Conservation (phyloP, 2,797 vertebrate genomes). For the Danionella dracula region DNA sequence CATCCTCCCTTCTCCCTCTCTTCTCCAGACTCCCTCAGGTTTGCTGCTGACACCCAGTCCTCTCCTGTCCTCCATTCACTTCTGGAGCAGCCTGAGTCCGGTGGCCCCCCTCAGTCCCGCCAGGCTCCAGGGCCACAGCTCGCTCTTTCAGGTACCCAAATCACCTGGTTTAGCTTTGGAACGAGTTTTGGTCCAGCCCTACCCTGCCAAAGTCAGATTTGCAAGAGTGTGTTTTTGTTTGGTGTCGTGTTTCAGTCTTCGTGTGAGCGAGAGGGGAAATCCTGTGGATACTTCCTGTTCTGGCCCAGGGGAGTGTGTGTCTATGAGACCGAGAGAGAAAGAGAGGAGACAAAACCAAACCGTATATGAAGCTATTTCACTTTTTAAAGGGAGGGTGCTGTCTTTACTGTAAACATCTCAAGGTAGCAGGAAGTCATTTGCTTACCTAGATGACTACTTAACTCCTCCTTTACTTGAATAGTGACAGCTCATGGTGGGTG, state of each 20-base stretch:
- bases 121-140: slow-evolving; percentile 85
- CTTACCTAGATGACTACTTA: slow-evolving; percentile 30
- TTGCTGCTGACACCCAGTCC: slow-evolving; percentile 89
- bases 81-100: slow-evolving; percentile 94
- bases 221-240: slow-evolving; percentile 29
- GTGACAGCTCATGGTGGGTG: slow-evolving; percentile 34
- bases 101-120: slow-evolving; percentile 91
- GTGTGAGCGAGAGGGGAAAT: slow-evolving; percentile 52
- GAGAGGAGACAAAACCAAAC: neutral
- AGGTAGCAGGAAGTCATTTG: slow-evolving; percentile 47
- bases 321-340: slow-evolving; percentile 10
- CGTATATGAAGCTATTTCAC: slow-evolving; percentile 25
- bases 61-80: slow-evolving; percentile 89
- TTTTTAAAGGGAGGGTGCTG: slow-evolving; percentile 32
- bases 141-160: slow-evolving; percentile 86
- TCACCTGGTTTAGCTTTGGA: neutral
- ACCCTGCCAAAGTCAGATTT: neutral
- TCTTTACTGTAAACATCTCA: slow-evolving; percentile 36
- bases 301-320: slow-evolving; percentile 45
- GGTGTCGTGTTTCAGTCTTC: slow-evolving; percentile 49
- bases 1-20: slow-evolving; percentile 19
- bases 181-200: neutral
- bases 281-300: slow-evolving; percentile 57
- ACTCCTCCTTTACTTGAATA: slow-evolving; percentile 25
- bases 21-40: slow-evolving; percentile 84